Evolutionary conservation across 2,888 invertebrate genomes (phyloP).

Genomic region (Cataglyphis livida): DNA sequence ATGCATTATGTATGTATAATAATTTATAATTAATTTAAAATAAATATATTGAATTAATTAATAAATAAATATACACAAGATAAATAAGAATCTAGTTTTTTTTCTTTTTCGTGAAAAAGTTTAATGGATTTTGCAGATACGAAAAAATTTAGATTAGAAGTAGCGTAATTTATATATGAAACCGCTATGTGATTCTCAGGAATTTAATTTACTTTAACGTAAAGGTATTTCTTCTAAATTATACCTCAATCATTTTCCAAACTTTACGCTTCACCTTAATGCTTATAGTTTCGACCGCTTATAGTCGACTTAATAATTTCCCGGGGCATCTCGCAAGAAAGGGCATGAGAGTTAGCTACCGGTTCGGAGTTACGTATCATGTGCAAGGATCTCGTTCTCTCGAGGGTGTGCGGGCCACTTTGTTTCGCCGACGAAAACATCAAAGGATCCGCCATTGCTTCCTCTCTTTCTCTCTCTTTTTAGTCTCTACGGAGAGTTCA

Average conservation of each 20-base stretch:
- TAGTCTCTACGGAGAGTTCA: slow-evolving; percentile 69
- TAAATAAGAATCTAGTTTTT: not conserved
- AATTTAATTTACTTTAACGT: not conserved
- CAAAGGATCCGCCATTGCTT: slow-evolving; percentile 78
- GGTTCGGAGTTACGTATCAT: slow-evolving; percentile 24
- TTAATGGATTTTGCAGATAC: not conserved
- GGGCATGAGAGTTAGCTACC: slow-evolving; percentile 8
- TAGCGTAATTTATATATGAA: not conserved
- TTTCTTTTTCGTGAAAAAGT: not conserved
- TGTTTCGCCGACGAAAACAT: slow-evolving; percentile 76
- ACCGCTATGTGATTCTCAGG: not conserved
- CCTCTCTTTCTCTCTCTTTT: not conserved
- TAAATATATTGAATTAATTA: not conserved
- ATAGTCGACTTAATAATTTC: slow-evolving; percentile 44
- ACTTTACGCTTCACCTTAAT: not conserved
- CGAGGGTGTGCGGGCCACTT: slow-evolving; percentile 60
- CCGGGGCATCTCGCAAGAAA: slow-evolving; percentile 17
- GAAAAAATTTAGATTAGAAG: not conserved
- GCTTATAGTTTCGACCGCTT: not conserved
- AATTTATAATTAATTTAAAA: not conserved
- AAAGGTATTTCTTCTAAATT: slow-evolving; percentile 17
- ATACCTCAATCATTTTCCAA: not conserved
- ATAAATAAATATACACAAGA: slow-evolving; percentile 3
- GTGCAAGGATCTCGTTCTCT: slow-evolving; percentile 23
- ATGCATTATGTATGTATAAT: not conserved